A percentile compares a stretch with the other conserved stretches of the same genome.
phyloP scores from a whole-genome alignment of 53 echinoderm and acorn worm genomes.

The Arbacia lixula region DNA sequence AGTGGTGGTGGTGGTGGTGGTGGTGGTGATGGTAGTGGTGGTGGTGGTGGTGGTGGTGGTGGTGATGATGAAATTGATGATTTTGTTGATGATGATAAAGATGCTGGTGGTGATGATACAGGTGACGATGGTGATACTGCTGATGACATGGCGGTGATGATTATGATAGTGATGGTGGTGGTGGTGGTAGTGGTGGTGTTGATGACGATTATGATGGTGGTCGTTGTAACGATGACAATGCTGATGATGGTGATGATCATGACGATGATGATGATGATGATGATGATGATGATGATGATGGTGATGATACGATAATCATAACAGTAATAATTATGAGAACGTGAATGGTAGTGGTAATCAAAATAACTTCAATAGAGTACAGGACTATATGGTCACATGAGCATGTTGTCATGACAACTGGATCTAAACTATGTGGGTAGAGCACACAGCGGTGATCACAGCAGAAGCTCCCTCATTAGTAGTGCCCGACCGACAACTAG shows the following conservation, averaged over 20 bases:
- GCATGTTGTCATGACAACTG: not conserved
- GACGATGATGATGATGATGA: conserved; percentile 43
- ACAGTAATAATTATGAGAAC: too few relatives aligned
- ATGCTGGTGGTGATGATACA: not conserved
- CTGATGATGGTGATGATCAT: conserved; percentile 23
- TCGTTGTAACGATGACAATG: conserved; percentile 29
- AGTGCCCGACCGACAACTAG: too few relatives aligned
- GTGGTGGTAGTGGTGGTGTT: not conserved
- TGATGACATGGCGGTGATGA: too few relatives aligned
- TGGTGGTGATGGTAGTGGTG: not conserved
- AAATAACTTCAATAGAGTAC: too few relatives aligned
- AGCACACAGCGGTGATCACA: too few relatives aligned
- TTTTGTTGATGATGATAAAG: not conserved
- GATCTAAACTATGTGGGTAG: not conserved
- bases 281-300: conserved; percentile 38
- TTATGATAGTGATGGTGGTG: not conserved
- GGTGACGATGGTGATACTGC: not conserved
- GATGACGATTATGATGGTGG: not conserved
- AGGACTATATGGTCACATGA: not conserved
- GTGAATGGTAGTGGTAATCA: too few relatives aligned
- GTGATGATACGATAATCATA: too few relatives aligned
- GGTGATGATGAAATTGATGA: not conserved
- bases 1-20: not conserved
- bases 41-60: not conserved
- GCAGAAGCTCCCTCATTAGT: too few relatives aligned